Evolutionary conservation across 1,140 invertebrate genomes (phyloP), one percentile per base, ranked within the genome.

Genomic region (Bombus fervidus): DNA sequence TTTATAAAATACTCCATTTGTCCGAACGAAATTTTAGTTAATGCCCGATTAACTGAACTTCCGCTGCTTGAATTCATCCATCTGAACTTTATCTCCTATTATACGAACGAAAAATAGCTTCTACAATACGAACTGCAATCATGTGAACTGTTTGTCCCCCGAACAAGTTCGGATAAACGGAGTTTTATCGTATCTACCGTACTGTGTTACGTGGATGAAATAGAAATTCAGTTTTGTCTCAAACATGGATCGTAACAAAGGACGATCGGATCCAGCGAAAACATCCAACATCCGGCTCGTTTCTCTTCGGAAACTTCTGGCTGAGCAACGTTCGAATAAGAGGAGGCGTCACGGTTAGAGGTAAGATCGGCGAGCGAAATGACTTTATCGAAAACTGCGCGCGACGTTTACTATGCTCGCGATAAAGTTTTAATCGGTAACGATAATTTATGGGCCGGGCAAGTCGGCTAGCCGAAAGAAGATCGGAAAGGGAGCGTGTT

Each of bases 351-450:
- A 6, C 25, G 39, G 28, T 66, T 66, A 31, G 64, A 31, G 9
- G n/a, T 66, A 18, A 31, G 64, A 13, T 53, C 1, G 28, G 12
- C 59, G 59, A n/a, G 59, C 12, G 87, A 89, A 91, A 91, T 89
- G 91, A 85, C 73, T 64, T 90, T 83, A 81, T 90, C 86, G 74
- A 85, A 75, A 37, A 66, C 68, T 89, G 83, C 79, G 41, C 83
- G 69, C 81, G 91, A 90, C 91, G 62, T 89, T 89, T 86, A 89
- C 87, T 78, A 81, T 86, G 85, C 75, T 68, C 75, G 87, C 78
- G 88, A 79, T 86, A 89, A 89, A 89, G 88, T 89, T 89, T 89
- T 89, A 89, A 89, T 89, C 85, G 85, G 64, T 76, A 80, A 81
- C 66, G 87, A 72, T 89, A 89, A 89, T 89, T 89, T 89, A 89